Percentiles rank a stretch among this genome's conserved stretches.
Evolutionary conservation across 2,113 vertebrate species (phyloP).

Genomic region (Puffinus mauretanicus): DNA sequence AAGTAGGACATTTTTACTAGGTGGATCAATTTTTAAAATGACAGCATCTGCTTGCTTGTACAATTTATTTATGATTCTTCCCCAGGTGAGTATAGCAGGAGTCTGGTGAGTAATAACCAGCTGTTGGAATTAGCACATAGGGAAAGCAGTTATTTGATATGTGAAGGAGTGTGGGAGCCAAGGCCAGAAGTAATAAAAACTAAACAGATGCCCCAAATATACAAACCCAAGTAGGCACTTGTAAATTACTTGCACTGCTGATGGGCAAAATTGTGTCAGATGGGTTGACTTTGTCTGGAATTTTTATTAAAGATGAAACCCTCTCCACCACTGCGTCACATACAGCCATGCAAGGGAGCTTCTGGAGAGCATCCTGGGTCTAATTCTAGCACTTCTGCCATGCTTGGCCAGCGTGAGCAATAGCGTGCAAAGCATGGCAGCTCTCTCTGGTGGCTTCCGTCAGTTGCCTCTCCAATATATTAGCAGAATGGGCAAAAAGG

Average conservation of each 20-base stretch:
- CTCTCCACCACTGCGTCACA: neutral
- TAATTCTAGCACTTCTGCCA: neutral
- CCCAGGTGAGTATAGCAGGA: constrained; percentile 65
- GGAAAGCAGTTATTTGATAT: constrained; percentile 72
- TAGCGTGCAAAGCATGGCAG: neutral
- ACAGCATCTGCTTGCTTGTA: constrained; percentile 79
- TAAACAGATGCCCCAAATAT: constrained; percentile 40
- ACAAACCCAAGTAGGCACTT: neutral
- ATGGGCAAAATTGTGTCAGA: neutral
- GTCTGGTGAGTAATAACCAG: constrained; percentile 70
- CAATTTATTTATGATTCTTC: constrained; percentile 78
- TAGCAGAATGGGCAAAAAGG: neutral
- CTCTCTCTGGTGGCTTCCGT: neutral
- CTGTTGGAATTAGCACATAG: constrained; percentile 71
- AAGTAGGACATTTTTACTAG: constrained; percentile 69
- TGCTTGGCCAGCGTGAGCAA: accelerated
- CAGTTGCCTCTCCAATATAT: neutral
- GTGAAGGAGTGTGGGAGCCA: constrained; percentile 68
- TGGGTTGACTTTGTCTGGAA: neutral
- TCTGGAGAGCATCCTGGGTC: neutral
- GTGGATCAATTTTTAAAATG: constrained; percentile 73
- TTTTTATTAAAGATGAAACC: neutral
- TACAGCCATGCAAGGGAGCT: neutral
- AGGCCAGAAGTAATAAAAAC: constrained; percentile 52
- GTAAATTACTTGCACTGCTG: neutral